phyloP scores from a whole-genome alignment of 2,113 vertebrate genomes.

The Acrocephalus arundinaceus region DNA sequence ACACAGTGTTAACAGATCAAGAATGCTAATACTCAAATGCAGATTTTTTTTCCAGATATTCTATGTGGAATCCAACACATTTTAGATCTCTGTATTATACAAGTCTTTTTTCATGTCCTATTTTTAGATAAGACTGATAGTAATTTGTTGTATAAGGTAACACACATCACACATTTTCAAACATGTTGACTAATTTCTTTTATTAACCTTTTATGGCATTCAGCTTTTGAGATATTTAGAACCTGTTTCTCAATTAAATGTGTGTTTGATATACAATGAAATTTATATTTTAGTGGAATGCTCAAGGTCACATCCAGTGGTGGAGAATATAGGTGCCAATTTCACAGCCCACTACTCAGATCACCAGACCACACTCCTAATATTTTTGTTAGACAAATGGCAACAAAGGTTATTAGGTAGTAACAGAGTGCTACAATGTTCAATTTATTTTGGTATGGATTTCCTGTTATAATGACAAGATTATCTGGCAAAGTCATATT shows the following conservation, averaged over 20 bases:
- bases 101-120: not conserved
- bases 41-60: not conserved
- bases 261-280: not conserved
- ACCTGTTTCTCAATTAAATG: not conserved
- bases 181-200: not conserved
- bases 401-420: not conserved
- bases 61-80: not conserved
- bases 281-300: not conserved
- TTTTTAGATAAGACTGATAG: not conserved
- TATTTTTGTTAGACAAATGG: constrained; percentile 32
- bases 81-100: not conserved
- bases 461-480: not conserved
- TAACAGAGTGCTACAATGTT: not conserved
- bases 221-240: not conserved
- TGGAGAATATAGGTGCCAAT: not conserved
- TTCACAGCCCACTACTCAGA: constrained; percentile 24
- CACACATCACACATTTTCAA: not conserved
- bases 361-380: not conserved
- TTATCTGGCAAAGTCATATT: not conserved
- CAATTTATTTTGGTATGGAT: constrained; percentile 11
- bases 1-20: fast-evolving
- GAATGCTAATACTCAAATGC: not conserved
- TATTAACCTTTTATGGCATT: not conserved
- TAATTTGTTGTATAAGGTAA: not conserved
- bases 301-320: not conserved